A percentile compares a stretch with the other conserved stretches of the same genome.
phyloP scores from a whole-genome alignment of 1,140 invertebrate genomes.

The Monochamus saltuarius region DNA sequence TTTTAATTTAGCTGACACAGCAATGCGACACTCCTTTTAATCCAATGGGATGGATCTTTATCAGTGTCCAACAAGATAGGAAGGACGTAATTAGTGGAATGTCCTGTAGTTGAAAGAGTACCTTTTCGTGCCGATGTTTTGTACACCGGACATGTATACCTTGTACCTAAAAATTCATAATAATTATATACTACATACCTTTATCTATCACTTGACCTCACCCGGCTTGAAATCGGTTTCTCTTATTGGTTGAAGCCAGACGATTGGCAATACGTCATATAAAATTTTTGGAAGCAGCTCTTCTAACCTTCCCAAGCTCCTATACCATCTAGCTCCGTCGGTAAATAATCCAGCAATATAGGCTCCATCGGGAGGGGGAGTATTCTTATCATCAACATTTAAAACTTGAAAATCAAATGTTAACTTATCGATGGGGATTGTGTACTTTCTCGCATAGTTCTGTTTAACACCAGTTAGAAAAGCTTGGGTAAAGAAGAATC shows the following conservation, averaged over 20 bases:
- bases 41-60: constrained; percentile 75
- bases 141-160: constrained; percentile 83
- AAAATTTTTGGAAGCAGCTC: constrained; percentile 84
- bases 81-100: constrained; percentile 89
- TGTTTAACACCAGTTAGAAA: constrained; percentile 91
- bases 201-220: background rate
- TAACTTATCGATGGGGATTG: constrained; percentile 85
- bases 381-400: constrained; percentile 51
- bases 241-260: constrained; percentile 61
- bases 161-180: constrained; percentile 36
- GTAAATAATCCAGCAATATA: constrained; percentile 82
- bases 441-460: constrained; percentile 85
- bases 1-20: constrained; percentile 66
- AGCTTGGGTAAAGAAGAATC: constrained; percentile 93
- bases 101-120: constrained; percentile 82
- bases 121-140: constrained; percentile 85
- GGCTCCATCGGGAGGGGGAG: constrained; percentile 71
- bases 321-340: constrained; percentile 83
- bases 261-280: constrained; percentile 74
- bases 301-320: constrained; percentile 57
- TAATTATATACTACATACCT: background rate
- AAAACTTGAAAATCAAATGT: constrained; percentile 39
- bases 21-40: constrained; percentile 82
- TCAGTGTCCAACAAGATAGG: constrained; percentile 74
- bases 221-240: constrained; percentile 37